Base-by-base conservation (phyloP, 2,888 invertebrate species). In the Brachyptera risi region DNA sequence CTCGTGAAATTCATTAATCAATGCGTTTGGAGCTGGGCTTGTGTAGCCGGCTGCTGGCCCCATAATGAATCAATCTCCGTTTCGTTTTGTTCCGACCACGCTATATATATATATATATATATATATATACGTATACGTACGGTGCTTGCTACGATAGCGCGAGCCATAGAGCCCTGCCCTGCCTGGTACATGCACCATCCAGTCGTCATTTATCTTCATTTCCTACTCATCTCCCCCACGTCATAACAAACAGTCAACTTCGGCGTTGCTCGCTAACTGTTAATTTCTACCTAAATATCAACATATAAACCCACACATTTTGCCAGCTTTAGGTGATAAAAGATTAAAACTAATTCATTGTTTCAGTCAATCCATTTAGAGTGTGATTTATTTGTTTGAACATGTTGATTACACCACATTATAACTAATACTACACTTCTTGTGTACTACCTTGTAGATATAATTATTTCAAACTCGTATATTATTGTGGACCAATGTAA, bases 131-230 rank as follows among this genome's bases (percentile, higher is more conserved):
- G n/a, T n/a, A n/a, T n/a, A n/a, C n/a, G n/a, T n/a, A n/a, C n/a
- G n/a, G n/a, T n/a, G n/a, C n/a, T 13, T 3, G 15, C 49, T 49
- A 7, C 49, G 24, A 9, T 21, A 4, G 1, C 50, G 4, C 15
- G 27, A 27, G 50, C 31, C 2, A 17, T 31, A 26, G 26, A 31
- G 50, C 11, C 50, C 26, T 5, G 23, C 26, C 5, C 42, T 19
- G 15, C 40, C 40, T n/a, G 17, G 49, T 23, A 17, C 24, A n/a
- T n/a, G 42, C 5, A n/a, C 42, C 47, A 24, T 3, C 54, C 51
- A 31, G 19, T 17, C 57, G 58, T 61, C 61, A 61, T 61, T 50
- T 57, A 61, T 61, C 61, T 61, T 61, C 61, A 61, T 61, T 61
- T 61, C 58, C 58, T 49, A 51, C 58, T 50, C 61, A 58, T 61